phyloP scores from a whole-genome alignment of 2,888 invertebrate genomes.

The Elysia crispata region DNA sequence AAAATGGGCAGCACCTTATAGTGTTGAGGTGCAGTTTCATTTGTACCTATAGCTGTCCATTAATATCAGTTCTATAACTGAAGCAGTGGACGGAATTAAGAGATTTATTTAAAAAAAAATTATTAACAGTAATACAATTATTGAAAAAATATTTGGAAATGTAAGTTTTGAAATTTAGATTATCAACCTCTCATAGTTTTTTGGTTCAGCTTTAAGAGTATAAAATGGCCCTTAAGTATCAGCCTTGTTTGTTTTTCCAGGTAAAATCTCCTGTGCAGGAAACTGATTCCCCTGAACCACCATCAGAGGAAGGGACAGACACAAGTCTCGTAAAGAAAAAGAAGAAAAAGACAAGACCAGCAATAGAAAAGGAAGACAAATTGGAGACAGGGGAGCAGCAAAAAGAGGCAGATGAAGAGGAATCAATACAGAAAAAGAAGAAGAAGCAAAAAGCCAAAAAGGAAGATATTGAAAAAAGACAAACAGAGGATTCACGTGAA shows the following conservation, averaged over 20 bases:
- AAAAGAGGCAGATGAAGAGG: constrained; percentile 35
- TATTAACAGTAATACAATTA: no score
- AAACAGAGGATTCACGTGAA: constrained; percentile 54
- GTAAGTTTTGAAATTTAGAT: no score
- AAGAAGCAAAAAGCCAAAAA: constrained; percentile 54
- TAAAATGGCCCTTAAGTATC: no score
- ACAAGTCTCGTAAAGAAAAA: constrained; percentile 17
- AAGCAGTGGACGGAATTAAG: no score
- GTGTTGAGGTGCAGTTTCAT: no score
- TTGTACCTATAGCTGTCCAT: no score
- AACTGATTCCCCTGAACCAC: not conserved
- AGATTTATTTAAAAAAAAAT: no score
- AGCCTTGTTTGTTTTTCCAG: not conserved
- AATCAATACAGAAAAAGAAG: not conserved
- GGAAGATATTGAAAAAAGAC: constrained; percentile 49
- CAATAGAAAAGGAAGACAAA: not conserved
- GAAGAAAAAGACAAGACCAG: constrained; percentile 3
- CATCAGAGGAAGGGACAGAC: not conserved
- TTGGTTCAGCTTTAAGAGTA: no score
- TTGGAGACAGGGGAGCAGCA: not conserved
- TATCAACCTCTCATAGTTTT: no score
- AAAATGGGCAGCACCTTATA: no score
- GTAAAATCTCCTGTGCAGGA: not conserved
- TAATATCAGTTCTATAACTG: no score
- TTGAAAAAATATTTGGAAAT: no score